phyloP scores from a whole-genome alignment of 2,888 invertebrate species.

The Drosophila phalerata region DNA sequence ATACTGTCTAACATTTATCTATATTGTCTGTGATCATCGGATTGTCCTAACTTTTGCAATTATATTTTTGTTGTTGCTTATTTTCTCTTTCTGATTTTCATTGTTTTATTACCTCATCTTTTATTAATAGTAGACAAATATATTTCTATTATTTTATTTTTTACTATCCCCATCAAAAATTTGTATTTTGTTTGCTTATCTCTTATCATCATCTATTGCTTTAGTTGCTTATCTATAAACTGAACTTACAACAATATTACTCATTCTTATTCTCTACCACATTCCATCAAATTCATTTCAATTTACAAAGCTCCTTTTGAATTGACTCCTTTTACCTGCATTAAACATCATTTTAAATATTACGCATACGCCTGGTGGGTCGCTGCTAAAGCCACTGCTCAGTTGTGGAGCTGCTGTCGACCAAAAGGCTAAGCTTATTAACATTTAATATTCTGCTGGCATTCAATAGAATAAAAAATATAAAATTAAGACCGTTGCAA shows the following conservation, averaged over 20 bases:
- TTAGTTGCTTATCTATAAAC: too few relatives aligned
- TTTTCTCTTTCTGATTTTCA: too few relatives aligned
- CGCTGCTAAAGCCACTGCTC: background rate
- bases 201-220: too few relatives aligned
- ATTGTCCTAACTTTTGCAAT: background rate
- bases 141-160: too few relatives aligned
- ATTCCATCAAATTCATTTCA: too few relatives aligned
- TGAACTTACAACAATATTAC: too few relatives aligned
- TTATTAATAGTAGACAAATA: too few relatives aligned
- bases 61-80: too few relatives aligned
- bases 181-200: too few relatives aligned
- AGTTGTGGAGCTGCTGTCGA: constrained; percentile 19
- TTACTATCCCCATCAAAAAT: too few relatives aligned
- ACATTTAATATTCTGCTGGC: constrained; percentile 24
- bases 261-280: too few relatives aligned
- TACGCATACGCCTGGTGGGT: constrained; percentile 55
- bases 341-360: constrained; percentile 18
- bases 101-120: too few relatives aligned
- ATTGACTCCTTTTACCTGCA: constrained; percentile 25
- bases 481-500: constrained; percentile 62
- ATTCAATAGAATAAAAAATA: constrained; percentile 28
- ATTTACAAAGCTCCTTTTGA: background rate
- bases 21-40: background rate
- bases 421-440: constrained; percentile 70
- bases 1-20: background rate